phyloP scores from a whole-genome alignment of 1,140 invertebrate genomes.

The Pentalonia nigronervosa region DNA sequence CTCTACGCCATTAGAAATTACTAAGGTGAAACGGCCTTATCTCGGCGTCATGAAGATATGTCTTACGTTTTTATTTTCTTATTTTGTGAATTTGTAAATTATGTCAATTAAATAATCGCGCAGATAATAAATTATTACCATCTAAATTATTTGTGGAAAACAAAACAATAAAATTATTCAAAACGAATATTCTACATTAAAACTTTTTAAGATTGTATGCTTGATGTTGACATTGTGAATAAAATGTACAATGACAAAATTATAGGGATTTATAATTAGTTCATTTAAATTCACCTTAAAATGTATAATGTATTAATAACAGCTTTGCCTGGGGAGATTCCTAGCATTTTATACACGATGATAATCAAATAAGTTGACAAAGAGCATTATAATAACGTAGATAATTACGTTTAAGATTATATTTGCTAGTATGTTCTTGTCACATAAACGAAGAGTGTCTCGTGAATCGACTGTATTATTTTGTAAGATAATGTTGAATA shows the following conservation, averaged over 20 bases:
- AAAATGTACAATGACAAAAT: conserved; percentile 8
- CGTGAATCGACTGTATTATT: neutral
- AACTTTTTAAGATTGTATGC: conserved; percentile 27
- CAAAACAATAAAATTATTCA: neutral
- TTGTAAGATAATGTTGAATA: neutral
- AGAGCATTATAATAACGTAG: neutral
- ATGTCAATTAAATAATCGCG: neutral
- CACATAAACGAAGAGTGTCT: neutral
- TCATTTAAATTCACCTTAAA: conserved; percentile 42
- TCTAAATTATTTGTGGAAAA: neutral
- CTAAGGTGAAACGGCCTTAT: neutral
- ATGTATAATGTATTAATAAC: conserved; percentile 45
- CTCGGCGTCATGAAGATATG: no score
- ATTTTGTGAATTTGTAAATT: neutral
- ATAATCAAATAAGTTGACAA: conserved; percentile 28
- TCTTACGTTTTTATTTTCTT: neutral
- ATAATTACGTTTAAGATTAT: conserved; percentile 24
- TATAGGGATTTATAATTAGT: conserved; percentile 23
- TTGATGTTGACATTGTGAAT: neutral
- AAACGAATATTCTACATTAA: neutral
- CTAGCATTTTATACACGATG: neutral
- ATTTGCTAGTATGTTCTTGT: neutral
- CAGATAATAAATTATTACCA: neutral
- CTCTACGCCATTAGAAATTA: neutral
- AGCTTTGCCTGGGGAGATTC: neutral